Percentiles rank a stretch among this genome's conserved stretches.
Conservation (phyloP, 2,113 vertebrate genomes). For the Centropus unirufus region DNA sequence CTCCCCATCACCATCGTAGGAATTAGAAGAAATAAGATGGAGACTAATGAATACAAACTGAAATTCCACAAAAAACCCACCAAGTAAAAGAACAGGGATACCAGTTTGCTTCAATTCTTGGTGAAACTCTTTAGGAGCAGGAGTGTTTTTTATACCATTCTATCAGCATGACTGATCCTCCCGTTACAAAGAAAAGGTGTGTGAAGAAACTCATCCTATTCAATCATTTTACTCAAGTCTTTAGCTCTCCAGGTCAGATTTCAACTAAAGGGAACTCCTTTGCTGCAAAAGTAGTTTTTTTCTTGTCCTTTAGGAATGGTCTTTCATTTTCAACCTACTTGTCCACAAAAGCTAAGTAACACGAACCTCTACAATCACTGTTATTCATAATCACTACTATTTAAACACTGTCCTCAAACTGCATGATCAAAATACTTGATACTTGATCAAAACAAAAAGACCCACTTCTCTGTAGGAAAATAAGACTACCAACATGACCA, state of each 20-base stretch:
- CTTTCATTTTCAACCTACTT: background rate
- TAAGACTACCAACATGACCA: background rate
- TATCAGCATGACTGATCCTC: background rate
- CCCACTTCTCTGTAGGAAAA: background rate
- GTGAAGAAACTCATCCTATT: background rate
- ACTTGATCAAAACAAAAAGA: background rate
- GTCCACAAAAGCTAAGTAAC: background rate
- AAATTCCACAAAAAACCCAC: background rate
- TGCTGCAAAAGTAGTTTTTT: background rate
- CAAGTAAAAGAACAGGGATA: background rate
- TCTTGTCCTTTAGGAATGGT: background rate
- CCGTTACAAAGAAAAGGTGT: background rate
- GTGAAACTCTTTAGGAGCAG: background rate
- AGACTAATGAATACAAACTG: background rate
- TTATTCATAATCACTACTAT: background rate
- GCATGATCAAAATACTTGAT: background rate
- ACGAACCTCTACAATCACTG: background rate
- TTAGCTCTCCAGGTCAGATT: background rate
- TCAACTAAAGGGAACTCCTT: background rate
- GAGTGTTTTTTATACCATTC: background rate
- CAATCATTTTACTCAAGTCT: background rate
- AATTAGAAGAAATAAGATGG: fast-evolving
- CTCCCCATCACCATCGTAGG: background rate
- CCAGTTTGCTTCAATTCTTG: background rate
- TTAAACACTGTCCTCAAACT: background rate